Evolutionary conservation across 2,888 invertebrate species (phyloP).

Genomic region (Formica aserva): DNA sequence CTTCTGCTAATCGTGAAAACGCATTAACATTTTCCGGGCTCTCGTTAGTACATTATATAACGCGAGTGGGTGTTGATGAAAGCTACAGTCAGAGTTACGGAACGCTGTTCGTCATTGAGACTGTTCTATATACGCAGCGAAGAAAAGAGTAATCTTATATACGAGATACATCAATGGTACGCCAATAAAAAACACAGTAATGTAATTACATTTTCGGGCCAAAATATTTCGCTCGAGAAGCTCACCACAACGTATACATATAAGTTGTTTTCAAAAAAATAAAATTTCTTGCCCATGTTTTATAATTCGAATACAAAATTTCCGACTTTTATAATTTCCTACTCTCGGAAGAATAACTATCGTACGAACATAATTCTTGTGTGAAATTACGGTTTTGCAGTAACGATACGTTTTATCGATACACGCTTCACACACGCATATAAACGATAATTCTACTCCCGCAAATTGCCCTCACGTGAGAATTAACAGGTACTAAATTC

Average conservation of each 20-base stretch:
- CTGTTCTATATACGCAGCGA: constrained; percentile 55
- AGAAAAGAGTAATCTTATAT: constrained; percentile 38
- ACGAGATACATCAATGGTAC: background rate
- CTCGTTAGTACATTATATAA: constrained; percentile 65
- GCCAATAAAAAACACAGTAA: background rate
- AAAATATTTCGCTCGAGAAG: background rate
- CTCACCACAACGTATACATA: background rate
- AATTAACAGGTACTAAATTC: constrained; percentile 74
- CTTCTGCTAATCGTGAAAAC: constrained; percentile 4
- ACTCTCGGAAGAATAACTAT: background rate
- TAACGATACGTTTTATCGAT: background rate
- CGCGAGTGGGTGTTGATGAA: constrained; percentile 72
- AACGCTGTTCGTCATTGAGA: constrained; percentile 67
- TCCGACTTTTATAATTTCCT: background rate
- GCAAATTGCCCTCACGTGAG: constrained; percentile 64
- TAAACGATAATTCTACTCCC: constrained; percentile 48
- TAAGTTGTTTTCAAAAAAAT: background rate
- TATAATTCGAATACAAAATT: background rate
- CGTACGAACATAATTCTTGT: background rate
- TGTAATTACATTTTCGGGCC: background rate
- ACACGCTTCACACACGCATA: background rate
- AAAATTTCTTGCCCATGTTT: background rate
- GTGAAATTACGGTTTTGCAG: background rate
- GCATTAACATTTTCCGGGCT: constrained; percentile 10
- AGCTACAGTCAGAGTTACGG: constrained; percentile 65